Evolutionary conservation across 2,888 invertebrate genomes (phyloP), one percentile per base, ranked within the genome.

Genomic region (Stegana nigrithorax): DNA sequence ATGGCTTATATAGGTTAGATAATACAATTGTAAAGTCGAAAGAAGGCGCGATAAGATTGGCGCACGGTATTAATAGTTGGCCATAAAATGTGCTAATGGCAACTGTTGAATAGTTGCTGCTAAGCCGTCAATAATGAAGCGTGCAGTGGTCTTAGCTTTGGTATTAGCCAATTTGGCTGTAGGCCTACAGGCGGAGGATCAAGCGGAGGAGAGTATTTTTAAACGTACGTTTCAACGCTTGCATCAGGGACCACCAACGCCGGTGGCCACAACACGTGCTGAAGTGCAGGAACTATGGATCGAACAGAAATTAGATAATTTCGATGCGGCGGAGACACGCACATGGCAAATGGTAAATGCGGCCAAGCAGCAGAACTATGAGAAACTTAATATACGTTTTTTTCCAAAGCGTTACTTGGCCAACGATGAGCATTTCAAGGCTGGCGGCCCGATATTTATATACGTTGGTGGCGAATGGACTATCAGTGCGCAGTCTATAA

Each of bases 391-490:
- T n/a, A n/a, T 10, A 3, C 5, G 12, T 3, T 23, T 27, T 14
- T 12, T 7, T n/a, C 45, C 61, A 0, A 12, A 84, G 85, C 87
- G 90, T 19, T 89, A 87, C 73, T 87, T 87, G 82, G 86, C 87
- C 67, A 89, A 88, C 73, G 72, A 84, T 59, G 85, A 87, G 32
- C 86, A 86, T 25, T 85, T 81, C 21, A 61, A 76, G 61, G 73
- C 84, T 1, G 88, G 88, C 2, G 88, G 87, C 0, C 91, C 92
- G 0, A 86, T 91, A 8, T 88, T 91, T 32, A 89, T 92, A 57
- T 87, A 88, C 79, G 86, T 95, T 47, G 94, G 94, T 0, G 84
- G 84, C 2, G 94, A 94, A 84, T 93, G 93, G 88, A 82, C 85
- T 8, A 92, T 93, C 64, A 83, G 85, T 0, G 79, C 88, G 0